Evolutionary conservation across 2,797 vertebrate genomes (phyloP).

Genomic region (Tarsius wallacei): DNA sequence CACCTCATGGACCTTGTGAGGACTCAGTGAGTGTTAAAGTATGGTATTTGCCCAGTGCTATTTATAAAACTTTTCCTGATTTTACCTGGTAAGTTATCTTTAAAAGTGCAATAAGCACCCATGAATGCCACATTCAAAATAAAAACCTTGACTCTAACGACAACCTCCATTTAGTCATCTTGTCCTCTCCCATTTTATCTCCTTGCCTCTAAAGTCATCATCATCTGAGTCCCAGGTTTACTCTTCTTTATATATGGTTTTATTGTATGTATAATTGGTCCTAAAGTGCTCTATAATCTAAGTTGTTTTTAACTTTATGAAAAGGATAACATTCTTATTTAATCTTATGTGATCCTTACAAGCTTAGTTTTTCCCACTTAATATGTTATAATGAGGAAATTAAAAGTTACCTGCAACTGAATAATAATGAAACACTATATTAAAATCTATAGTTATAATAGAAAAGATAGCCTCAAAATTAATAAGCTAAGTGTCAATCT

Average conservation of each 20-base stretch:
- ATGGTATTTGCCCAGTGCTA: not conserved
- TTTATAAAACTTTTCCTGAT: not conserved
- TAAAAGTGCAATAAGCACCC: not conserved
- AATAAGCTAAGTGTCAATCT: not conserved
- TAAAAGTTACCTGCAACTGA: slow-evolving; percentile 31
- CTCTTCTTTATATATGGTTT: not conserved
- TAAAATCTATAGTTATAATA: not conserved
- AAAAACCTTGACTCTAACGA: not conserved
- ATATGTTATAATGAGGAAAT: slow-evolving; percentile 55
- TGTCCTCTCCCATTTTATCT: not conserved
- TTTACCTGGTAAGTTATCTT: not conserved
- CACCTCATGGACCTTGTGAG: not conserved
- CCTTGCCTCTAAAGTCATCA: not conserved
- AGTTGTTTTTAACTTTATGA: not conserved
- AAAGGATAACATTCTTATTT: not conserved
- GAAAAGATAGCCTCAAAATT: not conserved
- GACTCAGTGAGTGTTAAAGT: not conserved
- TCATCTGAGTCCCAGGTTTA: too few species aligned
- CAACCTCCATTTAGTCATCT: not conserved
- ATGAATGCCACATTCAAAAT: not conserved
- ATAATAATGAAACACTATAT: slow-evolving; percentile 43
- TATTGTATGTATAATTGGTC: not conserved
- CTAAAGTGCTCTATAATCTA: not conserved
- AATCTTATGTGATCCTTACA: not conserved
- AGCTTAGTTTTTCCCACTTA: not conserved